These are phyloP conservation scores for Lasius platythorax DNA, from an alignment of 2,888 invertebrate species.

Conservation along the genomic window DNA sequence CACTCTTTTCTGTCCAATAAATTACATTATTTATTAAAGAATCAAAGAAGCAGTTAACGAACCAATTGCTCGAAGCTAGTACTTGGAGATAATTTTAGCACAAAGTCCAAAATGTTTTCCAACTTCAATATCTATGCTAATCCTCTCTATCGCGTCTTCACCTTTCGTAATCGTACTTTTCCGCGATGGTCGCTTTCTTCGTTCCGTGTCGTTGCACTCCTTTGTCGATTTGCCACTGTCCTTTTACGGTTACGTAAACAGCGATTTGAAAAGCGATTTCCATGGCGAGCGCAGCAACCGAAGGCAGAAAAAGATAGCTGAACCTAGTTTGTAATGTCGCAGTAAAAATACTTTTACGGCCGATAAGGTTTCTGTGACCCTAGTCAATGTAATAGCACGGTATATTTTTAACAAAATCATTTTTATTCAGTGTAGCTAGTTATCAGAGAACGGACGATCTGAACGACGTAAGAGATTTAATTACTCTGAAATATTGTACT, in stretches of 20 bases:
- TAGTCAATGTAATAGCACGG: conserved; percentile 53
- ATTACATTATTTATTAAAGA: neutral
- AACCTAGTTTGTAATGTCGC: conserved; percentile 42
- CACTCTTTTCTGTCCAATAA: neutral
- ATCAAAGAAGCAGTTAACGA: neutral
- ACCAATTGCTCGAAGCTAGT: neutral
- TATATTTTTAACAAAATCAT: conserved; percentile 32
- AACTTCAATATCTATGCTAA: conserved; percentile 80
- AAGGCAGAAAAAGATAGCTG: conserved; percentile 31
- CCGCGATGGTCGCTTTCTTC: conserved; percentile 26
- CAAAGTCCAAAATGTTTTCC: conserved; percentile 77
- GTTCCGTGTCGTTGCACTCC: conserved; percentile 30
- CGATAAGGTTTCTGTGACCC: conserved; percentile 39
- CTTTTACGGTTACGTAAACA: conserved; percentile 65
- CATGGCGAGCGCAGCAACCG: conserved; percentile 21
- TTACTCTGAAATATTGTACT: neutral
- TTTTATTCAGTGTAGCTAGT: conserved; percentile 8
- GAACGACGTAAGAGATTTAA: neutral
- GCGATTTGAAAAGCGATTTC: conserved; percentile 62
- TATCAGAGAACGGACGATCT: conserved; percentile 17
- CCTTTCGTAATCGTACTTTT: conserved; percentile 44
- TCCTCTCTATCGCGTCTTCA: conserved; percentile 72
- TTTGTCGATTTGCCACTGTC: conserved; percentile 56
- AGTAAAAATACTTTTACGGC: conserved; percentile 65
- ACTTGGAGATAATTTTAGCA: conserved; percentile 17